These are phyloP conservation scores for Margarornis squamiger DNA, from an alignment of 2,797 vertebrate genomes.

Conservation along the genomic window DNA sequence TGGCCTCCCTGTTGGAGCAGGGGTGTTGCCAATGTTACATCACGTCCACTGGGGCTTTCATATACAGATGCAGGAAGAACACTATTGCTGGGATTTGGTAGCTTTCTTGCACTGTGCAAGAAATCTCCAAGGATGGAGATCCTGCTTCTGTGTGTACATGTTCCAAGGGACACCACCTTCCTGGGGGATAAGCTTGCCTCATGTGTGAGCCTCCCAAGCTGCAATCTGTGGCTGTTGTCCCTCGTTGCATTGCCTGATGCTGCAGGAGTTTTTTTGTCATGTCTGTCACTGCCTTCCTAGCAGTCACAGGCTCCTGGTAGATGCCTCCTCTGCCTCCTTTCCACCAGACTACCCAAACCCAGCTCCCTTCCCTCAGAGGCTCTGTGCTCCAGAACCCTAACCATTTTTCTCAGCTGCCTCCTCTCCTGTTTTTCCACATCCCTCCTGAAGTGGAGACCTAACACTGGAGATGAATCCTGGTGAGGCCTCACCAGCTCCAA, in stretches of 20 bases:
- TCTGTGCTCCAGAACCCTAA: not conserved
- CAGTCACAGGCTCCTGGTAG: not conserved
- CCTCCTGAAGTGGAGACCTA: not conserved
- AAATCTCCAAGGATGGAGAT: not conserved
- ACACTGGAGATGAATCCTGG: rapidly evolving
- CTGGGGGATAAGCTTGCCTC: not conserved
- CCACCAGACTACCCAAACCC: not conserved
- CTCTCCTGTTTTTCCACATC: not conserved
- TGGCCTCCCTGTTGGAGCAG: not conserved
- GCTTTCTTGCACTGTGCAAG: not conserved
- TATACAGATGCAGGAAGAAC: not conserved
- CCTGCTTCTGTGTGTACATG: not conserved
- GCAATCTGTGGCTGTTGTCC: not conserved
- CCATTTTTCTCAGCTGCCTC: not conserved
- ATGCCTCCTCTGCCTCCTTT: not conserved
- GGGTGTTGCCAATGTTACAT: not conserved
- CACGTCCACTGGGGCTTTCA: not conserved
- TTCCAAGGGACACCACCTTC: not conserved
- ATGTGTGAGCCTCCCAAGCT: not conserved
- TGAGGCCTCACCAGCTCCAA: not conserved
- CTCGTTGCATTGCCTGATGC: not conserved
- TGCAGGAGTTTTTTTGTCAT: not conserved
- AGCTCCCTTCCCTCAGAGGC: not conserved
- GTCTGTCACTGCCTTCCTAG: not conserved
- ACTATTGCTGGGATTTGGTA: not conserved